phyloP scores from a whole-genome alignment of 2,888 invertebrate species.

The Ophioninae sp. region DNA sequence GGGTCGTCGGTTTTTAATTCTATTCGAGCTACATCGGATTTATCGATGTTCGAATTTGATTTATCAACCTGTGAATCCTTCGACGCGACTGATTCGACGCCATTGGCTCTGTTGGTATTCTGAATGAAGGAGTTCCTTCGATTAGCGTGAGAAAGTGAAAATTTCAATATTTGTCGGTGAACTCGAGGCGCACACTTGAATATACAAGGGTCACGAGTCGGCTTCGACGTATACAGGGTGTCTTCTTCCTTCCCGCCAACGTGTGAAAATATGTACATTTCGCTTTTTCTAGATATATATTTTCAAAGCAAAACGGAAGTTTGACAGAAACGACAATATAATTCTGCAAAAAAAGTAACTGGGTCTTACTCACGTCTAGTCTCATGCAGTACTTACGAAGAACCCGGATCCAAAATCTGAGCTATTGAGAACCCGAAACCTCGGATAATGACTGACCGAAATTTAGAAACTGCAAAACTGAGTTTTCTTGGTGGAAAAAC shows the following conservation, averaged over 20 bases:
- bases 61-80: slow-evolving; percentile 11
- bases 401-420: neutral
- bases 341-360: neutral
- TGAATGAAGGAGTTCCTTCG: slow-evolving; percentile 26
- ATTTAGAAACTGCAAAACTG: neutral
- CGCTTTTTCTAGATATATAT: no score
- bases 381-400: neutral
- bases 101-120: slow-evolving; percentile 33
- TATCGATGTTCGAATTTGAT: slow-evolving; percentile 10
- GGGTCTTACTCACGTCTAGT: neutral
- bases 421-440: neutral
- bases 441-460: neutral
- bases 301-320: neutral
- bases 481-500: neutral
- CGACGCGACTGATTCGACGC: neutral
- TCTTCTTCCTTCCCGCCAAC: neutral
- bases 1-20: slow-evolving; percentile 78
- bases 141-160: neutral
- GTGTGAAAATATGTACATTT: neutral
- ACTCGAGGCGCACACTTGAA: neutral
- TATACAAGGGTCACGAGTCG: neutral
- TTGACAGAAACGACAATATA: neutral
- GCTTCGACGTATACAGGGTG: neutral
- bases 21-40: slow-evolving; percentile 79
- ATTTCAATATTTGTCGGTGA: neutral